Percentiles rank a stretch among this genome's conserved stretches.
Conservation (phyloP, 2,888 invertebrate species). For the Panzeria rudis region DNA sequence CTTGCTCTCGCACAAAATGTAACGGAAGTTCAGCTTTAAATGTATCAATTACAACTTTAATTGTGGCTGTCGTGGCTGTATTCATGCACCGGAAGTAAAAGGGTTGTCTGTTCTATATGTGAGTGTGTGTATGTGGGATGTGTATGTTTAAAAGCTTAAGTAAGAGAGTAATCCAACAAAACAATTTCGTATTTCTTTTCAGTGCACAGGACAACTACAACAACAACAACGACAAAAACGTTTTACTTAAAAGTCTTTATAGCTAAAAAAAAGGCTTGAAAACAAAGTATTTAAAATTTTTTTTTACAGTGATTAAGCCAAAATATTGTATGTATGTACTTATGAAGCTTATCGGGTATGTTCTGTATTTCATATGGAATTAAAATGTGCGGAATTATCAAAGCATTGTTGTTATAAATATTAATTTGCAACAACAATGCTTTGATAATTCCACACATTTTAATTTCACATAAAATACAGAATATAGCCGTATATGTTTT, state of each 20-base stretch:
- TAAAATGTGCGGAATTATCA: too few species aligned
- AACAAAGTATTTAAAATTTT: conserved; percentile 46
- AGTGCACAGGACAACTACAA: background rate
- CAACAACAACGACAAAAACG: too few species aligned
- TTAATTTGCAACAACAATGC: too few species aligned
- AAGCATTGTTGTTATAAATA: too few species aligned
- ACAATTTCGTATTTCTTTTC: background rate
- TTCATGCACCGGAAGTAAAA: conserved; percentile 74
- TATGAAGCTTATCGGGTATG: background rate
- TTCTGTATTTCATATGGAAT: too few species aligned
- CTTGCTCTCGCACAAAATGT: conserved; percentile 78
- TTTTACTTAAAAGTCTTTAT: conserved; percentile 38
- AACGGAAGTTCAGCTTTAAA: conserved; percentile 78
- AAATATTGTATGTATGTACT: background rate
- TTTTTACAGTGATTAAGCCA: background rate
- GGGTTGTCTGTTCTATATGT: background rate
- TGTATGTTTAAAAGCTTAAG: background rate
- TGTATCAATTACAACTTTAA: conserved; percentile 77
- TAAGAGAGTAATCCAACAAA: conserved; percentile 5
- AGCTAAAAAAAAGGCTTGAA: conserved; percentile 13
- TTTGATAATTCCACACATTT: too few species aligned
- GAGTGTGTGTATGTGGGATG: background rate
- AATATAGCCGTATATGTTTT: too few species aligned
- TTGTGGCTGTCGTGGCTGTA: conserved; percentile 76
- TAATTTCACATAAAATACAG: too few species aligned